These are phyloP conservation scores for Turritopsis rubra DNA, from an alignment of 30 jellyfish, hydroid and myxozoan genomes.

Conservation along the genomic window DNA sequence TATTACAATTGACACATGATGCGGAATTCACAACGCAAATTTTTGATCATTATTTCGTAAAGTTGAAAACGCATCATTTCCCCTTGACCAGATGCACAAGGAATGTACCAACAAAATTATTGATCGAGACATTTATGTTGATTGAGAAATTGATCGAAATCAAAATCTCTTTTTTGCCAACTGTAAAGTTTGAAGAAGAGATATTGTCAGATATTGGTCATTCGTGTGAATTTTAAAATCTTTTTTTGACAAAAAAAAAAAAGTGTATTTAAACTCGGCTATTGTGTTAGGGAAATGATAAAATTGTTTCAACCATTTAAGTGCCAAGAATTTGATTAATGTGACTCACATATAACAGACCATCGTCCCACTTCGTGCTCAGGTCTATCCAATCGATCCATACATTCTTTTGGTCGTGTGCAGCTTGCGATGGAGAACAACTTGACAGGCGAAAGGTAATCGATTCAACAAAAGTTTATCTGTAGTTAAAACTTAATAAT, in stretches of 20 bases:
- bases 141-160: too few relatives aligned
- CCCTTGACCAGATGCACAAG: not conserved
- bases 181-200: too few relatives aligned
- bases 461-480: too few relatives aligned
- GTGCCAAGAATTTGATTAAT: not conserved
- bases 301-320: not conserved
- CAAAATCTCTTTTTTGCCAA: too few relatives aligned
- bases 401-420: too few relatives aligned
- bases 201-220: not conserved
- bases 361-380: not conserved
- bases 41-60: not conserved
- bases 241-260: not conserved
- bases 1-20: not conserved
- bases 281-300: not conserved
- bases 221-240: not conserved
- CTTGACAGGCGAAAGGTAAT: too few relatives aligned
- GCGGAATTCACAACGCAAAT: not conserved
- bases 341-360: not conserved
- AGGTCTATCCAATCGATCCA: not conserved
- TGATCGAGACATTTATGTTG: not conserved
- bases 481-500: too few relatives aligned
- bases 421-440: too few relatives aligned
- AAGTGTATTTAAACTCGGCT: not conserved
- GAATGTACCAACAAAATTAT: not conserved
- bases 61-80: too few relatives aligned